Conservation (phyloP, 1,140 invertebrate genomes). For the Paraescarpia echinospica region DNA sequence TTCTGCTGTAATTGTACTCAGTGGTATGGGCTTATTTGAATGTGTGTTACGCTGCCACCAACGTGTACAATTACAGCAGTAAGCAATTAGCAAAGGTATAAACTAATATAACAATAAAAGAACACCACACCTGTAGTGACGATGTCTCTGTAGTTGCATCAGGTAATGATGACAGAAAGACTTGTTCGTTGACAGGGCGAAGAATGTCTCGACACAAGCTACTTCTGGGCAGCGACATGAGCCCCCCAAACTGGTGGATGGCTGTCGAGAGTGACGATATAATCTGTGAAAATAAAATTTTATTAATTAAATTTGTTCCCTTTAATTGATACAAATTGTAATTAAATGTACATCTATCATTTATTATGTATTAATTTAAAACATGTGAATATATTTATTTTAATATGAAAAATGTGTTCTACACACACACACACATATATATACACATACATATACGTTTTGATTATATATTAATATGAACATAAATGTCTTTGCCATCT, state of each 20-base stretch:
- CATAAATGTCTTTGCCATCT: too few species aligned
- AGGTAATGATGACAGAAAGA: conserved; percentile 19
- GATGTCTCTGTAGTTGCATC: background rate
- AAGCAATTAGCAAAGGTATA: too few species aligned
- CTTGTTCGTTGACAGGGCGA: conserved; percentile 23
- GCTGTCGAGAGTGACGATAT: conserved; percentile 27
- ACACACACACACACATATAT: too few species aligned
- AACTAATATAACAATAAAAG: background rate
- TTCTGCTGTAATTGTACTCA: too few species aligned
- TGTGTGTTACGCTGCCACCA: too few species aligned
- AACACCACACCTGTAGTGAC: background rate
- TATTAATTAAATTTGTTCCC: background rate
- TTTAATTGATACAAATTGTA: background rate
- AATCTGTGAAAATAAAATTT: conserved; percentile 19
- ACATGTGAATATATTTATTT: too few species aligned
- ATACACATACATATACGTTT: too few species aligned
- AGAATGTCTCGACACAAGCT: conserved; percentile 35
- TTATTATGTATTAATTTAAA: background rate
- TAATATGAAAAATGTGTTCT: background rate
- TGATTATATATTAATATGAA: too few species aligned
- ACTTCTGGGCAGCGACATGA: conserved; percentile 31
- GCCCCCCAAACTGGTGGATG: conserved; percentile 31
- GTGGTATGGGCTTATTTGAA: too few species aligned
- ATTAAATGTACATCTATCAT: too few species aligned
- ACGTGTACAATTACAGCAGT: too few species aligned